Percentiles rank a stretch among this genome's conserved stretches.
phyloP scores from a whole-genome alignment of 1,140 invertebrate species.

The Zaprionus inermis region DNA sequence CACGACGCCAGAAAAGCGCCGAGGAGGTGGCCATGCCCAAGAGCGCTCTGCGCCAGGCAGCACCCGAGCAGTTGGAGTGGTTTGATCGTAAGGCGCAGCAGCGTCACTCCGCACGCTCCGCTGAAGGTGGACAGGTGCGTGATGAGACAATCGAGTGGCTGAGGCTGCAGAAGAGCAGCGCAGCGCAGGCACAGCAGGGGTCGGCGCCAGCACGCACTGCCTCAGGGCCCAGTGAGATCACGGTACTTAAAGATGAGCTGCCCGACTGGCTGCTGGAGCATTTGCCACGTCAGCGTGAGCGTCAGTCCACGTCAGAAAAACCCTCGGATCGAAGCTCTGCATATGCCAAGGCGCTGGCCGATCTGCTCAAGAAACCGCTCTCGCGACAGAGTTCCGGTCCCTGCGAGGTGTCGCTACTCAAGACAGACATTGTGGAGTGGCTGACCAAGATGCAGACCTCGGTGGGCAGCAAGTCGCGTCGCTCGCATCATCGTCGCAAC shows the following conservation, averaged over 20 bases:
- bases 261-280: slow-evolving; percentile 81
- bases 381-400: slow-evolving; percentile 79
- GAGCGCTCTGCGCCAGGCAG: slow-evolving; percentile 59
- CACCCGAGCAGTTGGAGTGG: slow-evolving; percentile 75
- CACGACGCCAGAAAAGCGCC: slow-evolving; percentile 76
- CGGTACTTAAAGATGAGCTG: slow-evolving; percentile 79
- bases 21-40: slow-evolving; percentile 77
- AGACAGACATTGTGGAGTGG: slow-evolving; percentile 83
- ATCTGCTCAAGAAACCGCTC: slow-evolving; percentile 80
- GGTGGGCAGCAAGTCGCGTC: slow-evolving; percentile 46
- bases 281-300: slow-evolving; percentile 71
- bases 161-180: slow-evolving; percentile 62
- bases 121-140: slow-evolving; percentile 75
- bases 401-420: slow-evolving; percentile 78
- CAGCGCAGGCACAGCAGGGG: slow-evolving; percentile 35
- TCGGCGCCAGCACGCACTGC: slow-evolving; percentile 74
- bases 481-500: slow-evolving; percentile 75
- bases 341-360: slow-evolving; percentile 75
- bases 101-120: slow-evolving; percentile 79
- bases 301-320: slow-evolving; percentile 52
- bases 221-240: slow-evolving; percentile 80
- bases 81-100: slow-evolving; percentile 81
- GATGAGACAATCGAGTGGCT: slow-evolving; percentile 83
- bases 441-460: slow-evolving; percentile 77
- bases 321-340: slow-evolving; percentile 55